phyloP scores from a whole-genome alignment of 2,888 invertebrate genomes.

The Cremastinae sp. region DNA sequence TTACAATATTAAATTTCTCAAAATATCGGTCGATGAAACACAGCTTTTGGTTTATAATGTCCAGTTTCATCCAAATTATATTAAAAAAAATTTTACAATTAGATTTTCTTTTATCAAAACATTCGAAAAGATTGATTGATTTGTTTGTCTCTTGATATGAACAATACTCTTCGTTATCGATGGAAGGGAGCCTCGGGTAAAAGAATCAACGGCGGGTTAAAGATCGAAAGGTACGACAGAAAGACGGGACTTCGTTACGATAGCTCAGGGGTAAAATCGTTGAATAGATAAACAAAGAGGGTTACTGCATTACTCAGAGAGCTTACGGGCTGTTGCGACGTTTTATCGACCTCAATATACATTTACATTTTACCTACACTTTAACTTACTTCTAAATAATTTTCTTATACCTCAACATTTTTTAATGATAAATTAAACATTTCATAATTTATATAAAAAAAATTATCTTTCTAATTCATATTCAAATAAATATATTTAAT shows the following conservation, averaged over 20 bases:
- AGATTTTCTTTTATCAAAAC: background rate
- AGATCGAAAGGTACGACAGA: slow-evolving; percentile 49
- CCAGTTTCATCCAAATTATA: too few relatives aligned
- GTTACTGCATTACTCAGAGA: slow-evolving; percentile 62
- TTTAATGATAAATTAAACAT: too few relatives aligned
- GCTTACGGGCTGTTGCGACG: slow-evolving; percentile 26
- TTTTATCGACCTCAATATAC: slow-evolving; percentile 47
- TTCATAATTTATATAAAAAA: too few relatives aligned
- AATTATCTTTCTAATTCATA: too few relatives aligned
- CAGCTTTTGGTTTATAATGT: too few relatives aligned
- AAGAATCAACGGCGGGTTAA: slow-evolving; percentile 54
- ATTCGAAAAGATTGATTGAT: background rate
- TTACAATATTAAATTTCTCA: too few relatives aligned
- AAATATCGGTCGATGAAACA: too few relatives aligned
- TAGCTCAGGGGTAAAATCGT: slow-evolving; percentile 38
- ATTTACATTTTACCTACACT: background rate
- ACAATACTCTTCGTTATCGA: slow-evolving; percentile 53
- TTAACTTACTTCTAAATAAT: background rate
- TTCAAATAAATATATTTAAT: too few relatives aligned
- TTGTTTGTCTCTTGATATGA: background rate
- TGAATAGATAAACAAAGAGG: slow-evolving; percentile 9
- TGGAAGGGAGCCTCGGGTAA: slow-evolving; percentile 35
- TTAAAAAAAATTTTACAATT: too few relatives aligned
- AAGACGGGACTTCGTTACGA: slow-evolving; percentile 15
- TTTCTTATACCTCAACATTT: background rate